These are phyloP conservation scores for Monodelphis domestica DNA, from an alignment of 2,797 vertebrate species.

Conservation along the genomic window DNA sequence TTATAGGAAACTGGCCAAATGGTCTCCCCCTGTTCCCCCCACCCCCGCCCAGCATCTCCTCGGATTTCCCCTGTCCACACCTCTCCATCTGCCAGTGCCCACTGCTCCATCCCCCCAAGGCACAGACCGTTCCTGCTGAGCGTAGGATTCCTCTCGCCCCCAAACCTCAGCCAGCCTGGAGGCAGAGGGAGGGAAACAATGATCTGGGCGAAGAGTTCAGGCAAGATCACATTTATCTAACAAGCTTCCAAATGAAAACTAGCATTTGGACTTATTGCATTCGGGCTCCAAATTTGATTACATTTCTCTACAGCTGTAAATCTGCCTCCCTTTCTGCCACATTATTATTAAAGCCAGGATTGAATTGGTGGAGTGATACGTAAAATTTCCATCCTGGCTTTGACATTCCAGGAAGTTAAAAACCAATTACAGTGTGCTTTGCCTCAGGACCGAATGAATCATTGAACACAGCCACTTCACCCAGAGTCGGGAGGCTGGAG, in stretches of 20 bases:
- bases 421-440: slow-evolving; percentile 87
- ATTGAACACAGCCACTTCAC: slow-evolving; percentile 80
- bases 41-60: background rate
- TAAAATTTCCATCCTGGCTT: slow-evolving; percentile 87
- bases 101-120: background rate
- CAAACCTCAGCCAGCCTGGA: background rate
- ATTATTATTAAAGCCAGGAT: slow-evolving; percentile 86
- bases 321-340: slow-evolving; percentile 86
- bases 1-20: background rate
- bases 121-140: background rate
- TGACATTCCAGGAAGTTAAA: slow-evolving; percentile 89
- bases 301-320: slow-evolving; percentile 87
- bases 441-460: slow-evolving; percentile 86
- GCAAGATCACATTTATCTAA: slow-evolving; percentile 83
- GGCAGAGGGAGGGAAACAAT: slow-evolving; percentile 26
- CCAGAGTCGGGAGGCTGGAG: slow-evolving; percentile 77
- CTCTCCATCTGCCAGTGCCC: background rate
- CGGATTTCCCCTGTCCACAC: background rate
- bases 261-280: slow-evolving; percentile 86
- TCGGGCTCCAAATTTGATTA: slow-evolving; percentile 87
- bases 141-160: background rate
- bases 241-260: slow-evolving; percentile 85
- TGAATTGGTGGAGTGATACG: slow-evolving; percentile 84
- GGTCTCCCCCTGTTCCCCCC: too few relatives aligned
- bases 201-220: slow-evolving; percentile 43